A percentile compares a stretch with the other conserved stretches of the same genome.
Conservation (phyloP, 2,888 invertebrate genomes). For the Diarsia mendica region DNA sequence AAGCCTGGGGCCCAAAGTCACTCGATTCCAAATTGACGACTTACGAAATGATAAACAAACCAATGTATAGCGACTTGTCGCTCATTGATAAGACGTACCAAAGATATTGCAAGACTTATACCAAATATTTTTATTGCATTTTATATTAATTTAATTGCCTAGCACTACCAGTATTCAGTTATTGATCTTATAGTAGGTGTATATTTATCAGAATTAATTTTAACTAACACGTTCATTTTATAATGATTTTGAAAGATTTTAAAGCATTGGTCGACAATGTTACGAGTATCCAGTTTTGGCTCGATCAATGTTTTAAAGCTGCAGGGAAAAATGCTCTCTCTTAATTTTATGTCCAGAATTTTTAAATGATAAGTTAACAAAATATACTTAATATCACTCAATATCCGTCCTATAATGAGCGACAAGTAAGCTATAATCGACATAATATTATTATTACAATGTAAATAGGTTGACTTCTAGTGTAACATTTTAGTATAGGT, state of each 20-base stretch:
- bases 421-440: slow-evolving; percentile 71
- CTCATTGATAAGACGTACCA: slow-evolving; percentile 82
- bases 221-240: background rate
- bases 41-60: slow-evolving; percentile 71
- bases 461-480: slow-evolving; percentile 65
- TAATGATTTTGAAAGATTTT: background rate
- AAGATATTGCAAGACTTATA: slow-evolving; percentile 75
- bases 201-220: slow-evolving; percentile 12
- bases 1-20: slow-evolving; percentile 73
- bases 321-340: slow-evolving; percentile 46
- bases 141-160: slow-evolving; percentile 29
- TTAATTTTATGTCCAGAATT: slow-evolving; percentile 7
- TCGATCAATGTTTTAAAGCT: background rate
- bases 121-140: slow-evolving; percentile 60
- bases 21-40: slow-evolving; percentile 79
- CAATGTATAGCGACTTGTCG: slow-evolving; percentile 80
- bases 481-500: slow-evolving; percentile 25
- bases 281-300: too few relatives aligned
- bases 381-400: slow-evolving; percentile 53
- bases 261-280: background rate
- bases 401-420: slow-evolving; percentile 85
- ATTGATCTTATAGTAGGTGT: slow-evolving; percentile 20
- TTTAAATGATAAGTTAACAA: slow-evolving; percentile 5
- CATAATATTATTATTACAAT: slow-evolving; percentile 62
- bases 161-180: slow-evolving; percentile 49